Base-by-base conservation (phyloP, 1,140 invertebrate species). In the Lutraria rhynchaena region DNA sequence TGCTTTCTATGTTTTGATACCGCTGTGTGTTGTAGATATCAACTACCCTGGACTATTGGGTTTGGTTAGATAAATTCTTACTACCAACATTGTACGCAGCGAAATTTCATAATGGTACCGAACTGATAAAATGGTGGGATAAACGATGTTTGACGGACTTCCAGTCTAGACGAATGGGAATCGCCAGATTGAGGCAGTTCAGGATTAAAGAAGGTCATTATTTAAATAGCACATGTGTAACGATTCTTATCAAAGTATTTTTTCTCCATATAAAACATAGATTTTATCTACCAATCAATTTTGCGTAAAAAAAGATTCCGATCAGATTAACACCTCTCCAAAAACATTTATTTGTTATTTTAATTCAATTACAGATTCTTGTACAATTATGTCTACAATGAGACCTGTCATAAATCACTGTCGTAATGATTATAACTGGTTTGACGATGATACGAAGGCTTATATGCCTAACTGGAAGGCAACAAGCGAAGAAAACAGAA, bases 181-280 rank as follows among this genome's bases (percentile, higher is more conserved):
- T 92, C 19, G 89, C 88, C 0, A 73, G 91, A 29, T 67, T 93
- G 27, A 81, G 91, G 67, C 91, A 92, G 81, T 78, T 91, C 41
- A 82, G 92, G 63, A 87, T 93, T 19, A 92, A 93, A 78, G 87
- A 91, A 74, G 87, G 91, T 91, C 58, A n/a, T n/a, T n/a, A n/a
- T n/a, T n/a, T n/a, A n/a, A n/a, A n/a, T n/a, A n/a, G n/a, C n/a
- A n/a, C n/a, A n/a, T n/a, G n/a, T n/a, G n/a, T n/a, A n/a, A n/a
- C n/a, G n/a, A n/a, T n/a, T n/a, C n/a, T n/a, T n/a, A n/a, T n/a
- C n/a, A n/a, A n/a, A n/a, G n/a, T n/a, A n/a, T n/a, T n/a, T n/a
- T n/a, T n/a, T n/a, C n/a, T n/a, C n/a, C n/a, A n/a, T n/a, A n/a
- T n/a, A n/a, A n/a, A n/a, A n/a, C n/a, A n/a, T n/a, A n/a, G n/a